These are phyloP conservation scores for Pristis pectinata DNA, from an alignment of 2,797 vertebrate species.

Conservation along the genomic window DNA sequence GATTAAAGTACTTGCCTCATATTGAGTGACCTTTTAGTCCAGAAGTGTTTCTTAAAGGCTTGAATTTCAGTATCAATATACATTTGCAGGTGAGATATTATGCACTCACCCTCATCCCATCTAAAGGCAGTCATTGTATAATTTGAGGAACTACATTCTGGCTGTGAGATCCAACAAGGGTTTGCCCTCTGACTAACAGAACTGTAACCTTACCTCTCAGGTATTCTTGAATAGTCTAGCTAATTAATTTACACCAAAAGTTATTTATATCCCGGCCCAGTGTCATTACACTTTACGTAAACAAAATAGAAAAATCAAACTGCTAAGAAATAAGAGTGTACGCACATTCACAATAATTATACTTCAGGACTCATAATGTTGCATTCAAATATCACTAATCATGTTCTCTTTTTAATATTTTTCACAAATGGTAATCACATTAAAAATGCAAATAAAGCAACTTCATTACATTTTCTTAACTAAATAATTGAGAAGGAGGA, in stretches of 20 bases:
- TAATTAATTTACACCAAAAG: not conserved
- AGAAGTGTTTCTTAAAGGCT: not conserved
- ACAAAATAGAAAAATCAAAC: constrained; percentile 2
- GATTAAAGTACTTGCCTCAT: not conserved
- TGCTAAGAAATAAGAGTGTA: not conserved
- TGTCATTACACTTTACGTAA: constrained; percentile 13
- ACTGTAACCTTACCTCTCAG: not conserved
- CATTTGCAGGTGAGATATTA: not conserved
- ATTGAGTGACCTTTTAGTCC: not conserved
- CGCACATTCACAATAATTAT: not conserved
- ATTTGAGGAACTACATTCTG: not conserved
- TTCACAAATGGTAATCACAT: not conserved
- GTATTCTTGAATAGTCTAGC: not conserved
- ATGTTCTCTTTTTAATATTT: not conserved
- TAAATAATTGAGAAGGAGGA: not conserved
- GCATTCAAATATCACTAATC: not conserved
- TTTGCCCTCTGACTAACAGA: not conserved
- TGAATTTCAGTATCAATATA: not conserved
- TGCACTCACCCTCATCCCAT: not conserved
- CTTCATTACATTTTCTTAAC: constrained; percentile 1
- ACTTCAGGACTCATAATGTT: constrained; percentile 21
- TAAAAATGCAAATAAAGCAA: constrained; percentile 18
- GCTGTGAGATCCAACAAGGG: not conserved
- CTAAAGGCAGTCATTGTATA: not conserved
- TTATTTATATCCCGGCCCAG: not conserved